Base-by-base conservation (phyloP, 2,888 invertebrate genomes). In the Epinotia bilunana region DNA sequence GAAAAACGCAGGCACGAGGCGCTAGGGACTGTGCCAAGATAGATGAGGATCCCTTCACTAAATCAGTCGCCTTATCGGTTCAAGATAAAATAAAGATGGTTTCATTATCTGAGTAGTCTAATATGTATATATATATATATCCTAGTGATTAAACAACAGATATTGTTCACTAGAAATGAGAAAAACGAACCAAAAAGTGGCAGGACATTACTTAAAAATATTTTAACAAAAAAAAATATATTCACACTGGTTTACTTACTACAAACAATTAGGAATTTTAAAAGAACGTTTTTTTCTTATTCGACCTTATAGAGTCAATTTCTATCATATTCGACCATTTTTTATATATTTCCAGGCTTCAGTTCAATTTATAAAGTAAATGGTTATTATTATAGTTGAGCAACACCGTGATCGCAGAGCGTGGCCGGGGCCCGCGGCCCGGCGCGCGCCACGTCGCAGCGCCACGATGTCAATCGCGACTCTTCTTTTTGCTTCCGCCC, bases 391-490 rank as follows among this genome's bases (percentile, higher is more conserved):
- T 53, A 53, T n/a, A 53, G 53, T 53, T n/a, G 53, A 53, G n/a
- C n/a, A n/a, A n/a, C 16, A 2, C 53, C 5, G 7, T n/a, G 53
- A 16, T 49, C 53, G 46, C 64, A 57, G 28, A 6, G 13, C 23
- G 70, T 77, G 81, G 77, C 77, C 76, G 77, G 76, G 58, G 23
- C 74, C 74, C 78, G 63, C 73, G 67, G 7, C 39, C 39, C 39
- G 39, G 9, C 60, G 71, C 39, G 55, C 76, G 70, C 76, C 74
- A 74, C 77, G 79, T 79, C 80, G 82, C 83, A 82, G 70, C 43
- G 87, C 84, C 82, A 86, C 86, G 87, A 88, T 91, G 92, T 91
- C 91, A 92, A 91, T 91, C 88, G 90, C 85, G 80, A 84, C 84
- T 88, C 83, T 83, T 88, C 87, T 90, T 91, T 91, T 92, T 90